These are phyloP conservation scores for Myzus persicae DNA, from an alignment of 1,140 invertebrate genomes.

Conservation along the genomic window DNA sequence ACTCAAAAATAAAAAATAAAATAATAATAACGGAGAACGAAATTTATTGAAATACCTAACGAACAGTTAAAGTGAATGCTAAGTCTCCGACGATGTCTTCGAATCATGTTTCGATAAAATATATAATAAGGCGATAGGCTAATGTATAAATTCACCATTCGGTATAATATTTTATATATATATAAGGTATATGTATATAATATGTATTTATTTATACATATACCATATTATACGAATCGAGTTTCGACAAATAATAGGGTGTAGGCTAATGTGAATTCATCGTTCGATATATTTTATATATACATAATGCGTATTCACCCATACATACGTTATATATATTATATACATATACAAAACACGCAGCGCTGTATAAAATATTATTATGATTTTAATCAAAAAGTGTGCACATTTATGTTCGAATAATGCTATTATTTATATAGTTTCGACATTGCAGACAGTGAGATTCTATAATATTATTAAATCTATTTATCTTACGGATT, in stretches of 20 bases:
- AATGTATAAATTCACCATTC: too few relatives aligned
- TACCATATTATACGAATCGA: neutral
- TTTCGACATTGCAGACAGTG: neutral
- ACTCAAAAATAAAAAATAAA: neutral
- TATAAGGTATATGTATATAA: too few relatives aligned
- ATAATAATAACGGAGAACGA: neutral
- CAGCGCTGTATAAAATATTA: neutral
- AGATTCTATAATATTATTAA: neutral
- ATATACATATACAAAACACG: neutral
- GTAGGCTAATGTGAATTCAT: neutral
- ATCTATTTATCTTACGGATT: neutral
- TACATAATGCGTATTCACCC: neutral
- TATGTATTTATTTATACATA: too few relatives aligned
- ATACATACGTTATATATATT: neutral
- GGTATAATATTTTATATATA: too few relatives aligned
- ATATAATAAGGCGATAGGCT: too few relatives aligned
- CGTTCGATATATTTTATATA: neutral
- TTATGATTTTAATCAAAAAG: neutral
- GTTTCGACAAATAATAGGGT: neutral
- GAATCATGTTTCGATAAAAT: neutral
- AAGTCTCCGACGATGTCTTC: neutral
- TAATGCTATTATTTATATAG: neutral
- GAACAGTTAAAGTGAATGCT: neutral
- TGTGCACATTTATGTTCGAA: neutral
- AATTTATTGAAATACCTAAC: neutral